Evolutionary conservation across 2,888 invertebrate species (phyloP).

Genomic region (Diaprepes abbreviatus): DNA sequence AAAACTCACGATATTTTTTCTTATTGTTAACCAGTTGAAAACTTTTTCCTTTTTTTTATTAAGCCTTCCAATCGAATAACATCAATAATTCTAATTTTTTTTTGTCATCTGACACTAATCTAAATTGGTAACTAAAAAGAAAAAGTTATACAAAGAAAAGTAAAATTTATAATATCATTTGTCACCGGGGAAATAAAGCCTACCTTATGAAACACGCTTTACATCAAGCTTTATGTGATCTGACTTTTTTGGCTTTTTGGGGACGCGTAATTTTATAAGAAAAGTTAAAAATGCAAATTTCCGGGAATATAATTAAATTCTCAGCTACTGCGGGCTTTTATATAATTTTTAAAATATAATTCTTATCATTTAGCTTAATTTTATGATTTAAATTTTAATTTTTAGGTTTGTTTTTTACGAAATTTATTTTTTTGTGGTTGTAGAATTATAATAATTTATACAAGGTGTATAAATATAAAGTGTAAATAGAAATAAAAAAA

Average conservation of each 20-base stretch:
- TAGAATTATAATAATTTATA: too few species aligned
- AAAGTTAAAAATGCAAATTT: constrained; percentile 13
- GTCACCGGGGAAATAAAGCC: constrained; percentile 6
- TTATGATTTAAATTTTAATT: background rate
- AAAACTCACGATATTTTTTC: too few species aligned
- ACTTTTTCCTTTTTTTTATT: too few species aligned
- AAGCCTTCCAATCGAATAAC: background rate
- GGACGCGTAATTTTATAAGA: constrained; percentile 6
- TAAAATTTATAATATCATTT: constrained; percentile 16
- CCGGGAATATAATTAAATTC: constrained; percentile 3
- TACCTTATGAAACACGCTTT: constrained; percentile 13
- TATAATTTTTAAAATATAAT: constrained; percentile 4
- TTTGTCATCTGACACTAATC: constrained; percentile 15
- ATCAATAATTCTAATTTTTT: background rate
- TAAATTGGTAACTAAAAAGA: constrained; percentile 1
- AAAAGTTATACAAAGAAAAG: constrained; percentile 10
- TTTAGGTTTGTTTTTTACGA: background rate
- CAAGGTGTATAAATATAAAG: too few species aligned
- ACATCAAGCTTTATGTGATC: constrained; percentile 10
- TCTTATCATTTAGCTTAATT: background rate
- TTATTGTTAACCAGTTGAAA: too few species aligned
- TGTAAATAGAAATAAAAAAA: too few species aligned
- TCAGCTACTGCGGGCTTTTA: background rate
- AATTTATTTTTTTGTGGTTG: too few species aligned
- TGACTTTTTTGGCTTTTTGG: constrained; percentile 1